Evolutionary conservation across 30 jellyfish, hydroid and myxozoan species (phyloP).

Genomic region (Aurelia coerulea): DNA sequence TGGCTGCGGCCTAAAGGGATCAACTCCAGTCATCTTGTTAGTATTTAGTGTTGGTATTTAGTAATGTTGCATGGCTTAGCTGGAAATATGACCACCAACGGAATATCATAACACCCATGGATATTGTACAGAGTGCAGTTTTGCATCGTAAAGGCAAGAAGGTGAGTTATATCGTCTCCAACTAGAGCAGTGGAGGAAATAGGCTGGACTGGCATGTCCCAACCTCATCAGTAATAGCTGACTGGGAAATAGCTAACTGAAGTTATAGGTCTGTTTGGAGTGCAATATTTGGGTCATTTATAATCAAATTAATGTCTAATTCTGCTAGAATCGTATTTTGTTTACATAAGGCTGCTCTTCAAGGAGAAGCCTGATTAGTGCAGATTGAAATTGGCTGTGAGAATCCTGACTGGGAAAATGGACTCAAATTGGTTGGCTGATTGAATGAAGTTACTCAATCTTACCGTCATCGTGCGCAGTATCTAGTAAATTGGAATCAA

Average conservation of each 20-base stretch:
- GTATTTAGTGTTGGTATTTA: constrained; percentile 36
- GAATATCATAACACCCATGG: constrained; percentile 61
- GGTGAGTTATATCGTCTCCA: constrained; percentile 50
- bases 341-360: too few relatives aligned
- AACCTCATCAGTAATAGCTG: neutral
- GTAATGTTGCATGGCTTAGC: constrained; percentile 61
- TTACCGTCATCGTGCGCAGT: too few relatives aligned
- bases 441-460: too few relatives aligned
- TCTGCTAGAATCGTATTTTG: too few relatives aligned
- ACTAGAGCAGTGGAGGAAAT: neutral
- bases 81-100: constrained; percentile 36
- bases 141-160: constrained; percentile 92
- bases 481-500: too few relatives aligned
- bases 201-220: neutral
- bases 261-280: neutral
- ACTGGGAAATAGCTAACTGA: neutral
- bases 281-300: too few relatives aligned
- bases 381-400: too few relatives aligned
- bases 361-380: too few relatives aligned
- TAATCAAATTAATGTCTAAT: too few relatives aligned
- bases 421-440: too few relatives aligned
- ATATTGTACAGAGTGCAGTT: constrained; percentile 71
- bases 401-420: too few relatives aligned
- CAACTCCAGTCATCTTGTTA: constrained; percentile 32
- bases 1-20: constrained; percentile 75